A percentile compares a stretch with the other conserved stretches of the same genome.
phyloP scores from a whole-genome alignment of 2,113 vertebrate genomes.

The Mola mola region DNA sequence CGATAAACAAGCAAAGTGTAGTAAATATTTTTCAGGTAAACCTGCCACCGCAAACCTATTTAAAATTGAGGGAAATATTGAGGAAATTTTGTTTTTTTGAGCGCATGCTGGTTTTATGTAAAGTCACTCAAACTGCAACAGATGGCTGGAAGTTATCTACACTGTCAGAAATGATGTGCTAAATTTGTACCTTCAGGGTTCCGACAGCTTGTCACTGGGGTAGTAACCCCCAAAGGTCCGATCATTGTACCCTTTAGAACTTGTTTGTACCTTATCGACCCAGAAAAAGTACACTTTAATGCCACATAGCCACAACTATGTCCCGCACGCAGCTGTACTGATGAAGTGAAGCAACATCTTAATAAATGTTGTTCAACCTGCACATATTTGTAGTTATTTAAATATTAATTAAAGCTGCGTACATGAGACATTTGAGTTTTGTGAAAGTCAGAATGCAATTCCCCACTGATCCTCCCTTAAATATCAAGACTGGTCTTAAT shows the following conservation, averaged over 20 bases:
- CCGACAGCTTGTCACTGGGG: too few species aligned
- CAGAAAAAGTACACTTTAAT: too few species aligned
- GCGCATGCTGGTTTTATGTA: background rate
- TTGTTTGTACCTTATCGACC: too few species aligned
- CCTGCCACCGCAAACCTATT: slow-evolving; percentile 63
- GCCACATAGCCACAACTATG: too few species aligned
- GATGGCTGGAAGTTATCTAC: too few species aligned
- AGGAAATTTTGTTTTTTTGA: slow-evolving; percentile 22
- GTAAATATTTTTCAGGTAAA: slow-evolving; percentile 72
- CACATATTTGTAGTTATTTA: background rate
- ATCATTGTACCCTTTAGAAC: too few species aligned
- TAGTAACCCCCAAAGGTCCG: too few species aligned
- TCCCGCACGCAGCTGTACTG: too few species aligned
- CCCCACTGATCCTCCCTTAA: slow-evolving; percentile 40
- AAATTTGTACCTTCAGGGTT: too few species aligned
- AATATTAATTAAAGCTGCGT: background rate
- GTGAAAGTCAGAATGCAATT: slow-evolving; percentile 27
- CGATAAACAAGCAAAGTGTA: slow-evolving; percentile 87
- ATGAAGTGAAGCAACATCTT: background rate
- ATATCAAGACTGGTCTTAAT: slow-evolving; percentile 71
- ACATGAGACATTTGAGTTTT: slow-evolving; percentile 43
- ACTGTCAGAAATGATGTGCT: too few species aligned
- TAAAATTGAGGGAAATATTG: slow-evolving; percentile 38
- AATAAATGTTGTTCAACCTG: background rate
- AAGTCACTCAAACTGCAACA: slow-evolving; percentile 1